Percentiles rank a stretch among this genome's conserved stretches.
phyloP scores from a whole-genome alignment of 2,113 vertebrate genomes.

The Microcebus jonahi region DNA sequence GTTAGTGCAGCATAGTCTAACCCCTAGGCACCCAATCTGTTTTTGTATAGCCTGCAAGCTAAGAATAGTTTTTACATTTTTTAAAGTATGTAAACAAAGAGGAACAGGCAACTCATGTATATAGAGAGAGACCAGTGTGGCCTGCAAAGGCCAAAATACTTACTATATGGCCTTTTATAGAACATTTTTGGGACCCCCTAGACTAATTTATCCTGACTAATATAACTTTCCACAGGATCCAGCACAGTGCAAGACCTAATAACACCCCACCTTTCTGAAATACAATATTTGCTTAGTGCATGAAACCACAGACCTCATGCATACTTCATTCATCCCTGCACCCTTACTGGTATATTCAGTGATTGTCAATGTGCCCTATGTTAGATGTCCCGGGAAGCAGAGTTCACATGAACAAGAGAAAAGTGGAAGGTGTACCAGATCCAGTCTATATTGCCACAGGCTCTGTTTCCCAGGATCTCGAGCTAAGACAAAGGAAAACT shows the following conservation, averaged over 20 bases:
- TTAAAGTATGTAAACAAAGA: not conserved
- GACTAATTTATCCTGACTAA: not conserved
- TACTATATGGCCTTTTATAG: not conserved
- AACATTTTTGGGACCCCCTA: not conserved
- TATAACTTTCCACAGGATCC: not conserved
- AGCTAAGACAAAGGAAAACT: not conserved
- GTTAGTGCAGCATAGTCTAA: not conserved
- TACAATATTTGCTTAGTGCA: not conserved
- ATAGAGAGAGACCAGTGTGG: not conserved
- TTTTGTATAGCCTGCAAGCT: not conserved
- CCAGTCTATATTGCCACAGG: not conserved
- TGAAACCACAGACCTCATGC: rapidly evolving
- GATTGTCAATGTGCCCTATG: not conserved
- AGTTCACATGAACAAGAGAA: not conserved
- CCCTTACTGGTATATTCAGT: not conserved
- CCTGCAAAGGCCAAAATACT: not conserved
- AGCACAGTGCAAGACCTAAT: not conserved
- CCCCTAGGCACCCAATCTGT: not conserved
- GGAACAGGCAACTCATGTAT: too few species aligned
- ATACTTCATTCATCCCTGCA: not conserved
- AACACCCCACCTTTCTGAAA: not conserved
- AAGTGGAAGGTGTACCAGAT: not conserved
- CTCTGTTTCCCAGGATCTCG: not conserved
- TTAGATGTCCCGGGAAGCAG: not conserved
- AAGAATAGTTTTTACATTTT: not conserved